Evolutionary conservation across 1,140 invertebrate species (phyloP), one percentile per base, ranked within the genome.

Genomic region (Pomacea maculata): DNA sequence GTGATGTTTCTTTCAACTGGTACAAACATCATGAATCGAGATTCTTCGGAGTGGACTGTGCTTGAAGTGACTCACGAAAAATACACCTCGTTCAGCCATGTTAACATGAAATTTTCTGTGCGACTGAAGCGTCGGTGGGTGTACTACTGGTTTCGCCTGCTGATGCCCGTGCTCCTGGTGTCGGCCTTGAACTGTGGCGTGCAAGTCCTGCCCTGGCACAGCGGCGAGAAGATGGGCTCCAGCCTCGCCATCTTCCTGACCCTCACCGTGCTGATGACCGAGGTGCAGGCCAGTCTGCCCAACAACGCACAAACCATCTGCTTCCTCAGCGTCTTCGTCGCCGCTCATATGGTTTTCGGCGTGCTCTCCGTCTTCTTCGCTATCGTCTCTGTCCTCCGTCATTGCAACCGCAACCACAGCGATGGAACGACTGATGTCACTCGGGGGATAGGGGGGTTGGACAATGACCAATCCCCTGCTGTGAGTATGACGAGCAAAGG

Each of bases 261-360:
- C 45, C 75, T 84, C 45, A 77, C 82, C 70, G 81, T 87, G 19
- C 83, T 82, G 63, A 68, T 86, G 25, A 75, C 78, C 14, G 65
- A 82, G 68, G 34, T 85, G n/a, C 78, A 79, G 76, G 73, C 64
- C 15, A 67, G 72, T n/a, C 78, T 86, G 81, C 83, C 82, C 1
- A 68, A 80, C 55, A 81, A 83, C 54, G 85, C 84, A 9, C 79
- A 83, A 29, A 64, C 82, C 54, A 45, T 83, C 19, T 75, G 81
- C 25, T 61, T 83, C 61, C 91, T 93, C 52, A 92, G 93, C 91
- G 89, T 86, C 71, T 84, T 79, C 57, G 75, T 85, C 54, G 75
- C 67, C 12, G 63, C 82, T 5, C 84, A 81, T 55, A 73, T 82
- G 34, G 15, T 83, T 57, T 72, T 79, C 57, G 79, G 82, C 45